A percentile compares a stretch with the other conserved stretches of the same genome.
These are phyloP conservation scores for Oncorhynchus mykiss DNA, from an alignment of 2,113 vertebrate species.

Conservation along the genomic window DNA sequence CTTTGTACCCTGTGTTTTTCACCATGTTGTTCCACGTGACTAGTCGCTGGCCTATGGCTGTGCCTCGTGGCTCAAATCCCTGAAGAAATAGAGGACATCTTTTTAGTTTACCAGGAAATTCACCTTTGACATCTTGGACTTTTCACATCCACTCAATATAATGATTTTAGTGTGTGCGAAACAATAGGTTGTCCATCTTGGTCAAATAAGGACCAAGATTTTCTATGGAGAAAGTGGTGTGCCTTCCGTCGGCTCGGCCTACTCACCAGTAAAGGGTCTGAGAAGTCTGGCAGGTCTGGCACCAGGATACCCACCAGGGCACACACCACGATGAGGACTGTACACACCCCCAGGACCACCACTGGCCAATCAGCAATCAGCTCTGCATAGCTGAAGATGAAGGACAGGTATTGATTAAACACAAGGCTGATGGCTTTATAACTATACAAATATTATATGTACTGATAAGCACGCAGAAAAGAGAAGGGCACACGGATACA, in stretches of 20 bases:
- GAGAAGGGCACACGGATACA: too few species aligned
- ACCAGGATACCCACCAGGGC: conserved; percentile 91
- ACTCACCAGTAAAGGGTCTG: conserved; percentile 93
- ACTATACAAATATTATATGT: too few species aligned
- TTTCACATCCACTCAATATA: too few species aligned
- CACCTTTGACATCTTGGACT: too few species aligned
- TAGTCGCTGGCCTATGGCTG: conserved; percentile 93
- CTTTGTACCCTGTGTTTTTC: conserved; percentile 98
- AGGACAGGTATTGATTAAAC: conserved; percentile 1
- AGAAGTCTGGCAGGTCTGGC: conserved; percentile 96
- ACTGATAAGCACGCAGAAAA: too few species aligned
- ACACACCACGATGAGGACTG: conserved; percentile 91
- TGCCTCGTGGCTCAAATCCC: conserved; percentile 97
- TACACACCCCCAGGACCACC: conserved; percentile 94
- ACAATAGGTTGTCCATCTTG: not conserved
- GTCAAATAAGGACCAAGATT: not conserved
- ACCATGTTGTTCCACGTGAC: conserved; percentile 99
- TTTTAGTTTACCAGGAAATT: too few species aligned
- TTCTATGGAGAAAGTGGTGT: too few species aligned
- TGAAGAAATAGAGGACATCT: conserved; percentile 43
- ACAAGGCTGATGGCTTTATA: too few species aligned
- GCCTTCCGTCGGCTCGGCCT: not conserved
- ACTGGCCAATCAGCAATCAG: conserved; percentile 97
- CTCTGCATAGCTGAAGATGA: conserved; percentile 82
- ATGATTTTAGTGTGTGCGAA: too few species aligned